Conservation (phyloP, 1,140 invertebrate species). For the Stegodyphus dumicola region DNA sequence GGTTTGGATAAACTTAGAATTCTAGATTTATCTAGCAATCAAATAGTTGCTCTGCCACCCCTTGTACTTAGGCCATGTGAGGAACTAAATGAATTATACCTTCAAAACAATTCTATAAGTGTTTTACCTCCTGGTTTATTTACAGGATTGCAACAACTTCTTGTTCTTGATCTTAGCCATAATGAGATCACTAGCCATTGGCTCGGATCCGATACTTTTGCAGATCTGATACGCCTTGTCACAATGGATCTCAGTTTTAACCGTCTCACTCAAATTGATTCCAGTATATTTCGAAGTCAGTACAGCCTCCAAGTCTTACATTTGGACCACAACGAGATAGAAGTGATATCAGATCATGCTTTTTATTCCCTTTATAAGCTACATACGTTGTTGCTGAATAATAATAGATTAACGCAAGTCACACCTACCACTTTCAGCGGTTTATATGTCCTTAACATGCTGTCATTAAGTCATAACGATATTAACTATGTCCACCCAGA, state of each 20-base stretch:
- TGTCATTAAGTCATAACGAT: slow-evolving; percentile 86
- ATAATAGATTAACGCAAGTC: slow-evolving; percentile 81
- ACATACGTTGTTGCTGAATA: slow-evolving; percentile 81
- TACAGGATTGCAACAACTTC: slow-evolving; percentile 81
- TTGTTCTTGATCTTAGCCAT: slow-evolving; percentile 85
- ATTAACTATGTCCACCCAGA: slow-evolving; percentile 63
- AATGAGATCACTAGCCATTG: slow-evolving; percentile 87
- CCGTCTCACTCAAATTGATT: slow-evolving; percentile 82
- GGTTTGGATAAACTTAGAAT: slow-evolving; percentile 80
- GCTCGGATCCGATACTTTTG: slow-evolving; percentile 84
- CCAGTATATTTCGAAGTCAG: slow-evolving; percentile 70
- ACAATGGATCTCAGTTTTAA: slow-evolving; percentile 88
- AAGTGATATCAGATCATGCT: slow-evolving; percentile 65
- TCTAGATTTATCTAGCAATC: slow-evolving; percentile 87
- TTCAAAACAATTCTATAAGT: slow-evolving; percentile 86
- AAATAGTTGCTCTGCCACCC: slow-evolving; percentile 80
- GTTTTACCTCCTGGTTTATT: slow-evolving; percentile 81
- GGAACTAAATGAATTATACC: slow-evolving; percentile 84
- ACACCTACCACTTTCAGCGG: slow-evolving; percentile 86
- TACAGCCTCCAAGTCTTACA: slow-evolving; percentile 69
- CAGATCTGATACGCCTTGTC: slow-evolving; percentile 86
- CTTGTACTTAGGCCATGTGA: slow-evolving; percentile 81
- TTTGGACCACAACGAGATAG: slow-evolving; percentile 64
- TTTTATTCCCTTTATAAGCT: slow-evolving; percentile 86
- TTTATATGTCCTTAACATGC: slow-evolving; percentile 82